Percentiles rank a stretch among this genome's conserved stretches.
These are phyloP conservation scores for Mechanitis messenoides DNA, from an alignment of 2,888 invertebrate species.

Conservation along the genomic window DNA sequence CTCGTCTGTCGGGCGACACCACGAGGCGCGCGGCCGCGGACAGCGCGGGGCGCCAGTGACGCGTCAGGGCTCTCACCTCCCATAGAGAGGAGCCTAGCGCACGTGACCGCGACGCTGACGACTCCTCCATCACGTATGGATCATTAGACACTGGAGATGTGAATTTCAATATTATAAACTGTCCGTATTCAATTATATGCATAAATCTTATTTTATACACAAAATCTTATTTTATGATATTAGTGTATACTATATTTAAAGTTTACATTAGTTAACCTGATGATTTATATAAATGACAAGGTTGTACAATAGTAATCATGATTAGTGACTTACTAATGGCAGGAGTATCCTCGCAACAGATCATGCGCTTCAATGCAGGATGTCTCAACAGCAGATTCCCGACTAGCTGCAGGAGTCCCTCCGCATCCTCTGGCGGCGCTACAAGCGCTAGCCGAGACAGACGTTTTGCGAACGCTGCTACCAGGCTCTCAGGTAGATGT, in stretches of 20 bases:
- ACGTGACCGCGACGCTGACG: constrained; percentile 84
- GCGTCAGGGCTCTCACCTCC: constrained; percentile 88
- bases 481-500: constrained; percentile 92
- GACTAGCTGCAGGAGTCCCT: constrained; percentile 87
- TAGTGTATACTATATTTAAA: too few relatives aligned
- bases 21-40: constrained; percentile 79
- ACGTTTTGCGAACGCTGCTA: constrained; percentile 95
- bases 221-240: too few relatives aligned
- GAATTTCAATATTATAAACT: too few relatives aligned
- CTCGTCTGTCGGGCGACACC: constrained; percentile 32
- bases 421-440: constrained; percentile 87
- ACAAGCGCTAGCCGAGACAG: constrained; percentile 88
- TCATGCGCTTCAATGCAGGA: constrained; percentile 83
- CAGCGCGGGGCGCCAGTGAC: constrained; percentile 77
- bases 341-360: constrained; percentile 56
- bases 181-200: too few relatives aligned
- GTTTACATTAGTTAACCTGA: too few relatives aligned
- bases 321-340: constrained; percentile 53
- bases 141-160: constrained; percentile 76
- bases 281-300: background rate
- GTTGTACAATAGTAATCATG: too few relatives aligned
- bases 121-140: constrained; percentile 90
- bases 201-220: too few relatives aligned
- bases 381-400: constrained; percentile 91
- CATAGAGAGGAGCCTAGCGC: constrained; percentile 94